Conservation (phyloP, 2,113 vertebrate genomes). For the Corythornis vintsioides region DNA sequence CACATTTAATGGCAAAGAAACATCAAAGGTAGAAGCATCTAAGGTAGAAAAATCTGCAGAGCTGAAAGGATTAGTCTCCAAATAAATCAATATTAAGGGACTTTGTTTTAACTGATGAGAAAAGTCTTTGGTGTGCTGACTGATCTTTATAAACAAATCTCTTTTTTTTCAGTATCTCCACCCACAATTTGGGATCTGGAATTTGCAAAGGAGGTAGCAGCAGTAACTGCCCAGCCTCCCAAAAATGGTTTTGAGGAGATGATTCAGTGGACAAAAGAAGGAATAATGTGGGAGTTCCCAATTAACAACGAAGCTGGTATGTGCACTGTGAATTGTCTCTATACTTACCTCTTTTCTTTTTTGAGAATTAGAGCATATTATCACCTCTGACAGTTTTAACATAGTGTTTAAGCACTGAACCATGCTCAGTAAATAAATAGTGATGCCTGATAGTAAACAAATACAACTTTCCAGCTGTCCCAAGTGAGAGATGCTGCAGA, state of each 20-base stretch:
- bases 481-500: neutral
- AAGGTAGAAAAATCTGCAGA: neutral
- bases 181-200: slow-evolving; percentile 93
- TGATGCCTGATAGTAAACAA: slow-evolving; percentile 20
- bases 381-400: neutral
- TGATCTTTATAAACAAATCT: neutral
- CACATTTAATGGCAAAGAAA: neutral
- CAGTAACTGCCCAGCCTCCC: slow-evolving; percentile 71
- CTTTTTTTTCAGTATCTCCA: slow-evolving; percentile 33
- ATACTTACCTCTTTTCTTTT: neutral
- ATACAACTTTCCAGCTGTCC: neutral
- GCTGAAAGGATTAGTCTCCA: neutral
- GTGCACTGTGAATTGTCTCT: slow-evolving; percentile 10
- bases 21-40: neutral
- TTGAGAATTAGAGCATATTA: neutral
- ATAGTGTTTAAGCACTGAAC: neutral
- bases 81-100: neutral
- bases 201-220: slow-evolving; percentile 80
- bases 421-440: neutral
- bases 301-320: slow-evolving; percentile 90
- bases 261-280: slow-evolving; percentile 95
- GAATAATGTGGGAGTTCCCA: slow-evolving; percentile 91
- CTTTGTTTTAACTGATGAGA: neutral
- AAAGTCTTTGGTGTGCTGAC: neutral
- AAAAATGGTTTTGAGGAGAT: slow-evolving; percentile 93